Percentiles rank a stretch among this genome's conserved stretches.
Evolutionary conservation across 2,888 invertebrate species (phyloP).

Genomic region (Erannis defoliaria): DNA sequence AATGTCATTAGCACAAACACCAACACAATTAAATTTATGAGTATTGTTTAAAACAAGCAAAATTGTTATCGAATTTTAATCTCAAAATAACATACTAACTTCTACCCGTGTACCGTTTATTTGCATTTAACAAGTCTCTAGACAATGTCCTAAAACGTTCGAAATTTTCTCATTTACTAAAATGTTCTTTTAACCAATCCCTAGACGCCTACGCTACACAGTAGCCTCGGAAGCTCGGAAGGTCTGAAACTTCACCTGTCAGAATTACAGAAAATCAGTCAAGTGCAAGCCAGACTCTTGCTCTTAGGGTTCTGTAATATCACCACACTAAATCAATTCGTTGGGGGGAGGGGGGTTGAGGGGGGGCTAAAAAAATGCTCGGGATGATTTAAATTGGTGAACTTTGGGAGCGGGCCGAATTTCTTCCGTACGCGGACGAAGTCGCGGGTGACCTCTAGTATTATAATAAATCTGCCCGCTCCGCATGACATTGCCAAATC

Average conservation of each 20-base stretch:
- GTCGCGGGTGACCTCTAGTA: too few relatives aligned
- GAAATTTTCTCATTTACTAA: conserved; percentile 22
- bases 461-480: too few relatives aligned
- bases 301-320: neutral
- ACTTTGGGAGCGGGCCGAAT: too few relatives aligned
- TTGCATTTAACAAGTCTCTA: conserved; percentile 13
- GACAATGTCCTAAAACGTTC: neutral
- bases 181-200: conserved; percentile 20
- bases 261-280: conserved; percentile 18
- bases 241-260: conserved; percentile 31
- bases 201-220: neutral
- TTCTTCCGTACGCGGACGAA: too few relatives aligned
- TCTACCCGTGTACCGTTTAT: conserved; percentile 11
- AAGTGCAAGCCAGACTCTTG: neutral
- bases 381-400: too few relatives aligned
- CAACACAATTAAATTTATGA: neutral
- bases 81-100: conserved; percentile 6
- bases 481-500: too few relatives aligned
- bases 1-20: neutral
- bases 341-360: too few relatives aligned
- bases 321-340: too few relatives aligned
- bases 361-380: too few relatives aligned
- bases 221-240: neutral
- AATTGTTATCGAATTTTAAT: conserved; percentile 7
- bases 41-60: neutral